These are phyloP conservation scores for Trissonchulus sp. DNA, from an alignment of 2,888 invertebrate species.

Conservation along the genomic window DNA sequence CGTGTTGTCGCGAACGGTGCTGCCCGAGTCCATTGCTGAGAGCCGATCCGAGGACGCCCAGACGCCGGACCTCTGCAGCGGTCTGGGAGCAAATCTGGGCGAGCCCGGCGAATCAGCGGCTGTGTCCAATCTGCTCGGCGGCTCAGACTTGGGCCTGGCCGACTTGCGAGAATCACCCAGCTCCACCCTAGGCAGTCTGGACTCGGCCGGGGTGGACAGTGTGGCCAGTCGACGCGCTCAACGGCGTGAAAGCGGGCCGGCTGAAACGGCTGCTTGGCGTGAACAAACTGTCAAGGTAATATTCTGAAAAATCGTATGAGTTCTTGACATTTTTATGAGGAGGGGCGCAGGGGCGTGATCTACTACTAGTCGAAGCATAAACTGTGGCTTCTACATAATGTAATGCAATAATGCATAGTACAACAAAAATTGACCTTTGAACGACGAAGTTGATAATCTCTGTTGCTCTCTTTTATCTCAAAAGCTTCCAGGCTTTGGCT, in stretches of 20 bases:
- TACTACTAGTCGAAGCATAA: too few relatives aligned
- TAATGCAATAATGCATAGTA: too few relatives aligned
- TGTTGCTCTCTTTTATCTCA: too few relatives aligned
- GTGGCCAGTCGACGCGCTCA: not conserved
- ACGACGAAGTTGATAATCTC: too few relatives aligned
- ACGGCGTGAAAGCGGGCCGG: not conserved
- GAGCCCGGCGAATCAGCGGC: not conserved
- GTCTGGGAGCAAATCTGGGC: not conserved
- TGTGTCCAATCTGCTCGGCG: not conserved
- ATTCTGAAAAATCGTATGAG: too few relatives aligned
- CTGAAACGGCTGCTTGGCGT: conserved; percentile 3
- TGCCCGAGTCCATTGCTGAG: conserved; percentile 25
- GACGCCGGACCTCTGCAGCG: not conserved
- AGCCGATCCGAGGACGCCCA: not conserved
- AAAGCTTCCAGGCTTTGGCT: too few relatives aligned
- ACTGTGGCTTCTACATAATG: too few relatives aligned
- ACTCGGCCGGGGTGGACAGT: not conserved
- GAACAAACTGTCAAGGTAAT: not conserved
- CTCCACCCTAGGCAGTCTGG: too few relatives aligned
- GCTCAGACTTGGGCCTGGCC: not conserved
- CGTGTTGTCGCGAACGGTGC: conserved; percentile 6
- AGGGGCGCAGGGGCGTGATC: too few relatives aligned
- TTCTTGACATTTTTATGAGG: too few relatives aligned
- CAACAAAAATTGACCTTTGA: too few relatives aligned
- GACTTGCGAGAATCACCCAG: not conserved